Conservation (phyloP, 2,113 vertebrate genomes). For the Centropus bengalensis region DNA sequence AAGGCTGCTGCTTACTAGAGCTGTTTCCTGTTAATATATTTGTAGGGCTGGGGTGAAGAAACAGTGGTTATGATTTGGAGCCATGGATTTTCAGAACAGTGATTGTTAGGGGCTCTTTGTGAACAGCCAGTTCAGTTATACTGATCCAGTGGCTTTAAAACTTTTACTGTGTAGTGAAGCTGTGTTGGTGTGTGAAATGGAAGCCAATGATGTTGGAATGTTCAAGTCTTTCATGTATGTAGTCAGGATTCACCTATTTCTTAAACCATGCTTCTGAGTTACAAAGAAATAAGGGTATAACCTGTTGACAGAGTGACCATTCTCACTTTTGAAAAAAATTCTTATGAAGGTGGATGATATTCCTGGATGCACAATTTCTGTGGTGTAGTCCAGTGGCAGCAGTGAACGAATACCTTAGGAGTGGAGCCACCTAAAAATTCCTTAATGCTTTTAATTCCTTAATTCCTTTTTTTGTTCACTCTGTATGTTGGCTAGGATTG, state of each 20-base stretch:
- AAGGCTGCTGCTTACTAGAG: background rate
- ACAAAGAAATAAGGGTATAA: background rate
- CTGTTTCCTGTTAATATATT: background rate
- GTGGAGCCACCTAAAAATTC: background rate
- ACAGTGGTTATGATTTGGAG: background rate
- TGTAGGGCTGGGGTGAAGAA: accelerated
- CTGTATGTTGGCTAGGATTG: background rate
- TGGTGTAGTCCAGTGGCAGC: background rate
- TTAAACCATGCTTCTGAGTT: background rate
- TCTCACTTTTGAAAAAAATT: background rate
- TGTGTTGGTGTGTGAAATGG: background rate
- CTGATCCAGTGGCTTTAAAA: background rate
- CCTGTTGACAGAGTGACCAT: background rate
- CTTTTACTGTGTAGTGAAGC: background rate
- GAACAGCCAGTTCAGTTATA: background rate
- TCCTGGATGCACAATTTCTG: background rate
- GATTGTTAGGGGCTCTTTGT: background rate
- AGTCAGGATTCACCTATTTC: background rate
- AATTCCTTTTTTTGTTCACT: background rate
- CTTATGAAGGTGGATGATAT: background rate
- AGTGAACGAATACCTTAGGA: background rate
- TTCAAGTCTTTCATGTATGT: background rate
- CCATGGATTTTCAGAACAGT: background rate
- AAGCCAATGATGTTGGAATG: background rate
- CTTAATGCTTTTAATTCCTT: no score